Conservation (phyloP, 2,888 invertebrate genomes). For the Eupithecia abbreviata region DNA sequence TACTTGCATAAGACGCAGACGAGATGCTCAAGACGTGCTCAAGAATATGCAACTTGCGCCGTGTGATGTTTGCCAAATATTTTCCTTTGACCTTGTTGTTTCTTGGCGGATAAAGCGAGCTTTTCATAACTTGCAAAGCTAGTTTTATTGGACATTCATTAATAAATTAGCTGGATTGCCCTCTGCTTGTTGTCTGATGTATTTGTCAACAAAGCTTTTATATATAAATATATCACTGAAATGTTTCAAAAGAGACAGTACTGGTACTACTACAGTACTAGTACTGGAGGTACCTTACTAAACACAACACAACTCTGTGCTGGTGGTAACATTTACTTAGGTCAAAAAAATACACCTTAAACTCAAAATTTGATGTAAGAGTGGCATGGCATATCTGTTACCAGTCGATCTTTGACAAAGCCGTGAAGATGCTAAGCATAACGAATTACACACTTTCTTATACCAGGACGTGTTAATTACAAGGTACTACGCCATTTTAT, state of each 20-base stretch:
- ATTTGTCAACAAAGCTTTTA: background rate
- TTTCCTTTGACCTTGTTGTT: background rate
- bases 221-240: background rate
- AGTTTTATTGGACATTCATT: background rate
- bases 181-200: background rate
- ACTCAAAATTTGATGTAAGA: too few relatives aligned
- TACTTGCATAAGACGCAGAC: slow-evolving; percentile 76
- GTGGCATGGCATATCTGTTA: slow-evolving; percentile 10
- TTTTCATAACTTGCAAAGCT: background rate
- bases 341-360: too few relatives aligned
- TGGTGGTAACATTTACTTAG: background rate
- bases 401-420: slow-evolving; percentile 46
- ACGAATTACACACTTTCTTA: slow-evolving; percentile 60
- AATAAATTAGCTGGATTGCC: background rate
- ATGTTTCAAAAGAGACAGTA: background rate
- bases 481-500: slow-evolving; percentile 55
- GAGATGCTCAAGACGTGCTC: slow-evolving; percentile 43
- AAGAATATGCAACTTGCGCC: background rate
- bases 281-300: too few relatives aligned
- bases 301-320: background rate
- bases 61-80: slow-evolving; percentile 3
- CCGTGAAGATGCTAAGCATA: slow-evolving; percentile 42
- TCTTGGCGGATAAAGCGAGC: background rate
- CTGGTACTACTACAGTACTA: too few relatives aligned
- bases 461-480: slow-evolving; percentile 65